These are phyloP conservation scores for Rhagoletis zephyria DNA, from an alignment of 1,140 invertebrate genomes.

Conservation along the genomic window DNA sequence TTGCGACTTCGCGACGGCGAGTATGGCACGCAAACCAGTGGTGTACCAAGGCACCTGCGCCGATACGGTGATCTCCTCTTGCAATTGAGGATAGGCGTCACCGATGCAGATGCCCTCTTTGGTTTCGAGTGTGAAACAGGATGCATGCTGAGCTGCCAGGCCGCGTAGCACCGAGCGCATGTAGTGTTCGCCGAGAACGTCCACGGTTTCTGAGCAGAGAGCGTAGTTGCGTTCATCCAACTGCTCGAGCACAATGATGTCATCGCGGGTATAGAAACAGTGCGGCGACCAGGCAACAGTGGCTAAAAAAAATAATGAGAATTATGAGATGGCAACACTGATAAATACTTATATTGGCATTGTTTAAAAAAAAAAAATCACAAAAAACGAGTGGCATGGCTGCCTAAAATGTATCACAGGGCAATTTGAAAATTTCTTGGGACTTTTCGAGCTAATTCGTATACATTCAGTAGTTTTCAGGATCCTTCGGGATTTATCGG, in stretches of 20 bases:
- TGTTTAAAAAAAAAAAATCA: too few relatives aligned
- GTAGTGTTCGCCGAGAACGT: constrained; percentile 53
- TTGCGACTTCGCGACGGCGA: constrained; percentile 59
- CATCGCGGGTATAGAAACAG: constrained; percentile 67
- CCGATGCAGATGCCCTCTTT: constrained; percentile 59
- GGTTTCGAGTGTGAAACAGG: constrained; percentile 69
- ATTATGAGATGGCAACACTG: background rate
- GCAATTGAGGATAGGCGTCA: constrained; percentile 60
- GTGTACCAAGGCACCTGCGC: constrained; percentile 65
- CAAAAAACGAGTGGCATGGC: too few relatives aligned
- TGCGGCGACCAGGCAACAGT: constrained; percentile 62
- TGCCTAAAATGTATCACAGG: too few relatives aligned
- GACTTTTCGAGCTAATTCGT: too few relatives aligned
- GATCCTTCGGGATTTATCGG: too few relatives aligned
- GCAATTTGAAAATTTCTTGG: too few relatives aligned
- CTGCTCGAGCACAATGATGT: constrained; percentile 73
- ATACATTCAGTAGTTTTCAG: too few relatives aligned
- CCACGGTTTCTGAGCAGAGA: constrained; percentile 59
- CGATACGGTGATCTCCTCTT: constrained; percentile 64
- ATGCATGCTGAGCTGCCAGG: constrained; percentile 72
- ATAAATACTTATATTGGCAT: too few relatives aligned
- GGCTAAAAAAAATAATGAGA: constrained; percentile 56
- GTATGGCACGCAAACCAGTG: constrained; percentile 61
- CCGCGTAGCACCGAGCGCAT: constrained; percentile 62
- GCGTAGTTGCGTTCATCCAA: constrained; percentile 56